A percentile compares a stretch with the other conserved stretches of the same genome.
phyloP scores from a whole-genome alignment of 1,140 invertebrate species.

The Drosophila novamexicana region DNA sequence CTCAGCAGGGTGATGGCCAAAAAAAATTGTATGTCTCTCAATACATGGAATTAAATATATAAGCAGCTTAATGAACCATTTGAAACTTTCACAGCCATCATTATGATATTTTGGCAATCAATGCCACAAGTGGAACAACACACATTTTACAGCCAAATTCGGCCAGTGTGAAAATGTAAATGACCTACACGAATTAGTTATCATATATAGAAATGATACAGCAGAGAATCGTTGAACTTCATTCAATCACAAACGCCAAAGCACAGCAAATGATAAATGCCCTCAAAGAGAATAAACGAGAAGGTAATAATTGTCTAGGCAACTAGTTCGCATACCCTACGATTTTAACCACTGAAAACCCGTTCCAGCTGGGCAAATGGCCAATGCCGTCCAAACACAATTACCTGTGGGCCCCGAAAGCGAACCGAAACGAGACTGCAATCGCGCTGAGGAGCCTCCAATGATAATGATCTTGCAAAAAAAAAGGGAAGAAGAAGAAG shows the following conservation, averaged over 20 bases:
- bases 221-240: too few relatives aligned
- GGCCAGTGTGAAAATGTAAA: conserved; percentile 23
- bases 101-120: conserved; percentile 70
- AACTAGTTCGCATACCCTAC: conserved; percentile 47
- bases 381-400: conserved; percentile 75
- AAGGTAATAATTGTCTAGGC: conserved; percentile 9
- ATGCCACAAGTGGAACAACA: conserved; percentile 74
- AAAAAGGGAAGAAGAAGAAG: conserved; percentile 17
- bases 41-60: conserved; percentile 48
- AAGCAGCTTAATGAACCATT: conserved; percentile 80
- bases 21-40: conserved; percentile 39
- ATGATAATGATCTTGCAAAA: conserved; percentile 78
- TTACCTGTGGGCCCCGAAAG: conserved; percentile 56
- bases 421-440: conserved; percentile 70
- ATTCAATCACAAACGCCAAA: too few relatives aligned
- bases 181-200: conserved; percentile 21
- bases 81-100: conserved; percentile 79
- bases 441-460: conserved; percentile 31
- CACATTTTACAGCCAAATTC: conserved; percentile 24
- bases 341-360: conserved; percentile 50
- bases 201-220: too few relatives aligned
- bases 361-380: conserved; percentile 56
- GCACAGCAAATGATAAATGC: too few relatives aligned
- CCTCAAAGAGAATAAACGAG: neutral
- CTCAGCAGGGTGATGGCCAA: conserved; percentile 2